Base-by-base conservation (phyloP, 2,113 vertebrate genomes). In the Arvicanthis niloticus region DNA sequence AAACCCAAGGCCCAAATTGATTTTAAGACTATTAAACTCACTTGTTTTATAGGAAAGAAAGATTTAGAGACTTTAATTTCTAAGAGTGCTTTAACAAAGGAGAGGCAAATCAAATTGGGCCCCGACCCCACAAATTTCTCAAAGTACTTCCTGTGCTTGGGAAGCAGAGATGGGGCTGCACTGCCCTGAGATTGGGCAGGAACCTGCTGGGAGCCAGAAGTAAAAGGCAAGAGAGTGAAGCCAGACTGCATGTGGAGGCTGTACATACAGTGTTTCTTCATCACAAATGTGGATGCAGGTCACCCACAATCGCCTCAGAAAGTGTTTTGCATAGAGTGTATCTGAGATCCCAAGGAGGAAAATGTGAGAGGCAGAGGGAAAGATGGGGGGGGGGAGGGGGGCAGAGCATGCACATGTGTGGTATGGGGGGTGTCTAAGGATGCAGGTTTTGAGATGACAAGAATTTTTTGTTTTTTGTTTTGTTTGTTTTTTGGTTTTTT, bases 201-300 rank as follows among this genome's bases (percentile, higher is more conserved):
- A 93, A 68, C 77, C 73, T 96, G 72, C 51, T 94, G 89, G n/a
- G 72, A 93, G 68, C 45, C 60, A 87, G 92, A 97, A 96, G 90
- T 97, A 96, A 97, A 97, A 77, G 95, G 92, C 56, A 97, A 96
- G 88, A 40, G 51, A 85, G 45, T 89, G 78, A 81, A 45, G 62
- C 85, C 76, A 75, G 34, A 65, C 8, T 73, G 88, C 95, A 29
- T 65, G 76, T 8, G 48, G 92, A 91, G 56, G 81, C 11, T 67
- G 24, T 76, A 15, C 8, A 60, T 11, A 11, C 24, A 15, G 56
- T 60, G 21, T 75, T 92, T 96, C 88, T 87, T 37, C 53, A 29
- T 92, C 78, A 80, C 42, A 77, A 68, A 56, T 89, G 48, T 93
- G 11, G 86, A n/a, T 91, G 73, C 65, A 6, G 56, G 78, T 80